Conservation (phyloP, 2,113 vertebrate species). For the Paradoxurus hermaphroditus region DNA sequence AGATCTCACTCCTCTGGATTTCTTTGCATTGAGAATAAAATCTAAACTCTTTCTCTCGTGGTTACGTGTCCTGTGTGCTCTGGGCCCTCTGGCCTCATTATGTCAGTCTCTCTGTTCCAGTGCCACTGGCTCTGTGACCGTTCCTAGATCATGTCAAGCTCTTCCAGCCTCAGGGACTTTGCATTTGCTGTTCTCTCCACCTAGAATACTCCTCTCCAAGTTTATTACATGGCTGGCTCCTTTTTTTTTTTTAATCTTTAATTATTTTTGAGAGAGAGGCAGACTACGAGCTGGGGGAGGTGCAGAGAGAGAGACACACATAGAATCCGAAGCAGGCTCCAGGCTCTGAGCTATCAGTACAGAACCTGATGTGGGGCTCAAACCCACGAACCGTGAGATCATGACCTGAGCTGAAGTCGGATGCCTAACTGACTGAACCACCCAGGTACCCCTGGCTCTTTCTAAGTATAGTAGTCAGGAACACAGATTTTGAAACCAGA, state of each 20-base stretch:
- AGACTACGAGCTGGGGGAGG: too few relatives aligned
- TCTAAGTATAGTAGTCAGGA: not conserved
- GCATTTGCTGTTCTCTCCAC: not conserved
- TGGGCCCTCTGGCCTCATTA: not conserved
- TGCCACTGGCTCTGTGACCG: not conserved
- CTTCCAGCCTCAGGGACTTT: not conserved
- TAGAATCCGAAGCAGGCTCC: too few relatives aligned
- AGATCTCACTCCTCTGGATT: not conserved
- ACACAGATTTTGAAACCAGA: constrained; percentile 2
- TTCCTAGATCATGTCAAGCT: not conserved
- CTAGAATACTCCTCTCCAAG: not conserved
- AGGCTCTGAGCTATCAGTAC: too few relatives aligned
- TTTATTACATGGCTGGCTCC: not conserved
- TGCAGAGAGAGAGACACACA: too few relatives aligned
- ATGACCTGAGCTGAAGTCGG: too few relatives aligned
- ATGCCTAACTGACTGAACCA: too few relatives aligned
- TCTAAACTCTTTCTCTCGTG: not conserved
- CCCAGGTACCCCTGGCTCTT: not conserved
- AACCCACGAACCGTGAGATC: too few relatives aligned
- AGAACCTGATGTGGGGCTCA: too few relatives aligned
- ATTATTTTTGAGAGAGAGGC: too few relatives aligned
- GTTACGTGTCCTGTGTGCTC: not conserved
- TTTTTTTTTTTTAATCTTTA: not conserved
- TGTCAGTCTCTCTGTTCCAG: not conserved
- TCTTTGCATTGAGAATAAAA: not conserved